A percentile compares a stretch with the other conserved stretches of the same genome.
Conservation (phyloP, 2,113 vertebrate genomes). For the Prionailurus bengalensis region DNA sequence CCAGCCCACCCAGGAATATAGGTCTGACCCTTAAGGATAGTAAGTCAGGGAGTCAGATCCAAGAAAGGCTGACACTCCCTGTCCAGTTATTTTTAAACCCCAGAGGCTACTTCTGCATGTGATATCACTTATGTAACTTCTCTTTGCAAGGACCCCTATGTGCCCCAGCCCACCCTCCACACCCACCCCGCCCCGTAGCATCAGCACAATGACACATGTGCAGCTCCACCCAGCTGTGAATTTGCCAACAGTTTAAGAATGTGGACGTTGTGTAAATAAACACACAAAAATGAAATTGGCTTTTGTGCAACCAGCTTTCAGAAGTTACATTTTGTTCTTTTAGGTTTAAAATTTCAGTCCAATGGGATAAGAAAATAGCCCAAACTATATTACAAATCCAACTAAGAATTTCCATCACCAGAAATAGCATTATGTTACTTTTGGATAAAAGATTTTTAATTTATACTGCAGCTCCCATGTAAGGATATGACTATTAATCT, state of each 20-base stretch:
- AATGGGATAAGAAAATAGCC: neutral
- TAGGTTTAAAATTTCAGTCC: conserved; percentile 70
- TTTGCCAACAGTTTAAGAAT: conserved; percentile 57
- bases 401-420: conserved; percentile 38
- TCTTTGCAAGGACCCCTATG: conserved; percentile 73
- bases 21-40: conserved; percentile 79
- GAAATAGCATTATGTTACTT: conserved; percentile 24
- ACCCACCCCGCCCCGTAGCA: neutral
- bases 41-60: conserved; percentile 83
- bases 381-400: neutral
- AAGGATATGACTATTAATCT: conserved; percentile 36
- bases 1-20: conserved; percentile 86
- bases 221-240: conserved; percentile 7
- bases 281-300: conserved; percentile 46
- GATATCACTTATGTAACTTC: conserved; percentile 79
- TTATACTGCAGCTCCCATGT: neutral
- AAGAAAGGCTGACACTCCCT: conserved; percentile 85
- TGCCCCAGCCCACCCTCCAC: conserved; percentile 23
- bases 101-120: conserved; percentile 78
- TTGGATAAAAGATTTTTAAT: conserved; percentile 53
- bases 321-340: conserved; percentile 58
- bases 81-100: conserved; percentile 85
- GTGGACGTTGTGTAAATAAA: conserved; percentile 50
- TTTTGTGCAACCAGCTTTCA: conserved; percentile 53
- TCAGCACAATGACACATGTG: neutral